Percentiles rank a stretch among this genome's conserved stretches.
These are phyloP conservation scores for Drosophila glabriapex DNA, from an alignment of 2,888 invertebrate species.

Conservation along the genomic window DNA sequence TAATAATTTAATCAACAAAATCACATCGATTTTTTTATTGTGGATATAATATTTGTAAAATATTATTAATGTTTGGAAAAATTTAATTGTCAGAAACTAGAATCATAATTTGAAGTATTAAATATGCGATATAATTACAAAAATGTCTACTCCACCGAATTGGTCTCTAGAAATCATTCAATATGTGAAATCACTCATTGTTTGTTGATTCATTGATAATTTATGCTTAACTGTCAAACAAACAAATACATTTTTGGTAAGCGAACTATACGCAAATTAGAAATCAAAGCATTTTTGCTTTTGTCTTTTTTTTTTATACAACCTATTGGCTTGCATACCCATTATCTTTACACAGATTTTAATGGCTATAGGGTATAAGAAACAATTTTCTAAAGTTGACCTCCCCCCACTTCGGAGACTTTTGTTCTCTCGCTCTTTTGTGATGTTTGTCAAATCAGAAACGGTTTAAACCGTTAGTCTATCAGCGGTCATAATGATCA, in stretches of 20 bases:
- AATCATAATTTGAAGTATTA: background rate
- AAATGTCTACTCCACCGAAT: background rate
- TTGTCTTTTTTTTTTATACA: background rate
- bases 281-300: background rate
- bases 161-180: background rate
- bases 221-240: background rate
- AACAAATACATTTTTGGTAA: background rate
- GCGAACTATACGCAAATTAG: background rate
- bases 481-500: slow-evolving; percentile 65
- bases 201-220: background rate
- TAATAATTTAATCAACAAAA: background rate
- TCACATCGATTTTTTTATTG: background rate
- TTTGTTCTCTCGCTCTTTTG: slow-evolving; percentile 2
- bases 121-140: background rate
- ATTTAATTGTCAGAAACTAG: background rate
- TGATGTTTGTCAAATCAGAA: slow-evolving; percentile 58
- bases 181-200: background rate
- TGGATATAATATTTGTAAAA: background rate
- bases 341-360: background rate
- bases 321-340: background rate
- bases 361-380: slow-evolving; percentile 28
- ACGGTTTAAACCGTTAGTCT: slow-evolving; percentile 69
- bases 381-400: slow-evolving; percentile 26
- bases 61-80: background rate
- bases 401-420: background rate